Base-by-base conservation (phyloP, 2,888 invertebrate species). In the Patella pellucida region DNA sequence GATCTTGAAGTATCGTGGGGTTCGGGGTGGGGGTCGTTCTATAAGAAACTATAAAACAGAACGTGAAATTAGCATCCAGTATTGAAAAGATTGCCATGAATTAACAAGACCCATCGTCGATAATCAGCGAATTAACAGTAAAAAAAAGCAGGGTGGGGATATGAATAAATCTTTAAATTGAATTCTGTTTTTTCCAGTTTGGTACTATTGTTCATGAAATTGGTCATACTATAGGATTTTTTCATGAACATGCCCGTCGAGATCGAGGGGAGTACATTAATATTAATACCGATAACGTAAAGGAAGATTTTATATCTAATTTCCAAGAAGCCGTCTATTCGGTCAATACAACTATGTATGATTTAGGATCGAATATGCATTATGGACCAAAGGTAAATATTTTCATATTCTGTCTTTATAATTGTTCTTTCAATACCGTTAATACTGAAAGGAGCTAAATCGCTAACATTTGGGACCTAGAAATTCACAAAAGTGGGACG, bases 151-250 rank as follows among this genome's bases (percentile, higher is more conserved):
- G 3, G 27, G 27, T 27, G 1, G 19, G 2, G 5, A 68, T 15
- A n/a, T n/a, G 15, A n/a, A 68, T 27, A 9, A n/a, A 15, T n/a
- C 15, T n/a, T 15, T 23, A 5, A 27, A 4, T 15, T 23, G 23
- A 12, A 15, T 67, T 31, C 4, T 67, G n/a, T n/a, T n/a, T 9
- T 16, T 51, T 68, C 41, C 54, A 74, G 74, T n/a, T 69, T n/a
- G 74, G 74, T 54, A 74, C 74, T 12, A 74, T 74, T 27, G 54
- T 74, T 27, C 74, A 74, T 56, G 74, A 74, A 19, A 68, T 74
- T 27, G 74, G 74, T 52, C 74, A 74, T 56, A 69, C 56, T 3
- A 74, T 74, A 9, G 74, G 74, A 7, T 74, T 74, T 56, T 74
- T 52, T 54, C 74, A 74, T 50, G 74, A 74, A 56, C 74, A 74